phyloP scores from a whole-genome alignment of 2,797 vertebrate genomes.

The Propithecus perrieri region DNA sequence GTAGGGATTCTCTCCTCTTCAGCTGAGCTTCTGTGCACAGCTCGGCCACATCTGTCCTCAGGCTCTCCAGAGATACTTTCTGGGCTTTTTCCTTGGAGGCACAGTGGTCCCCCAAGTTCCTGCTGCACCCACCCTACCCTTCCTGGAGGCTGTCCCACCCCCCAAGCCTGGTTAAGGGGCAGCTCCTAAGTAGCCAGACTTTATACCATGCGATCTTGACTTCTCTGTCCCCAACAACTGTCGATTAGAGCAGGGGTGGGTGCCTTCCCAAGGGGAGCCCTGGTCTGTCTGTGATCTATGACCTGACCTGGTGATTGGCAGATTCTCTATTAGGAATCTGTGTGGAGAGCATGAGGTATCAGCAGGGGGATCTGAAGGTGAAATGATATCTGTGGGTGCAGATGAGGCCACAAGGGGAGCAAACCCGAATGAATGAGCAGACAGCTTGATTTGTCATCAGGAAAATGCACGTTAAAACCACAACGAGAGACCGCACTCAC shows the following conservation, averaged over 20 bases:
- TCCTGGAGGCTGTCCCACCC: neutral
- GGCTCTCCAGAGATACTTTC: neutral
- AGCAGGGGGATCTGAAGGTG: neutral
- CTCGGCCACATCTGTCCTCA: neutral
- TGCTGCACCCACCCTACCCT: neutral
- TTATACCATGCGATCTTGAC: neutral
- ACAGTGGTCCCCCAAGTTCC: neutral
- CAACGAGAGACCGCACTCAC: too few relatives aligned
- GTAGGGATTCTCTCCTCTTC: neutral
- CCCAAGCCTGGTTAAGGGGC: too few relatives aligned
- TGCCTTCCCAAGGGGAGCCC: neutral
- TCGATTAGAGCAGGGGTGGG: neutral
- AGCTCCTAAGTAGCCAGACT: too few relatives aligned
- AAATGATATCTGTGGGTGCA: neutral
- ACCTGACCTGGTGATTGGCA: too few relatives aligned
- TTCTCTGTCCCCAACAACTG: neutral
- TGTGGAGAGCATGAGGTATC: neutral
- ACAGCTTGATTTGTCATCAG: too few relatives aligned
- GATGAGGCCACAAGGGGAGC: neutral
- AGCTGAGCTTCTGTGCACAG: neutral
- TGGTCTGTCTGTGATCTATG: neutral
- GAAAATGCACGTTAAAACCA: too few relatives aligned
- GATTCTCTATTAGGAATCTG: neutral
- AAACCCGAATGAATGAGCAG: neutral
- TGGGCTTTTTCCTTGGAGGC: neutral